Conservation (phyloP, 2,797 vertebrate genomes). For the Miichthys miiuy region DNA sequence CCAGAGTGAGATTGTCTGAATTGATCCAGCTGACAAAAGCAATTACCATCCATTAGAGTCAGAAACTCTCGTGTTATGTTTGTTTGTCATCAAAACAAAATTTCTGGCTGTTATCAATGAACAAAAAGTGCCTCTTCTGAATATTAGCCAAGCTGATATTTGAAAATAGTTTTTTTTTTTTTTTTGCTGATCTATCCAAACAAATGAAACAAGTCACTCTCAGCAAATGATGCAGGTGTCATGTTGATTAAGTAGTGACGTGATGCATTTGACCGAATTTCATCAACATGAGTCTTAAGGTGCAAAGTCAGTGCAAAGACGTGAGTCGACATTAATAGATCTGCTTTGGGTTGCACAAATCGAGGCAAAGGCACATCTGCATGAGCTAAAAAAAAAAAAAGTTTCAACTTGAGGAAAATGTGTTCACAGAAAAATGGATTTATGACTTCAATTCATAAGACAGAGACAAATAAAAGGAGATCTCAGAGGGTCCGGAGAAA, state of each 20-base stretch:
- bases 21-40: slow-evolving; percentile 66
- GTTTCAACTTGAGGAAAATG: background rate
- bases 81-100: slow-evolving; percentile 42
- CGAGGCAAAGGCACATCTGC: background rate
- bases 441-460: background rate
- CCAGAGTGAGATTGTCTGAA: slow-evolving; percentile 58
- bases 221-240: background rate
- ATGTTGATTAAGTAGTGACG: background rate
- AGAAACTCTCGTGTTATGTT: slow-evolving; percentile 43
- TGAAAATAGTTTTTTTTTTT: background rate
- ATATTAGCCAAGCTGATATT: background rate
- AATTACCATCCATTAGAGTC: slow-evolving; percentile 75
- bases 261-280: background rate
- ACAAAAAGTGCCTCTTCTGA: slow-evolving; percentile 5
- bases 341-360: background rate
- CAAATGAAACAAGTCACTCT: background rate
- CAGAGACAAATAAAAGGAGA: background rate
- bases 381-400: background rate
- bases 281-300: background rate
- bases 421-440: background rate
- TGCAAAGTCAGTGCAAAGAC: background rate
- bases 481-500: too few relatives aligned
- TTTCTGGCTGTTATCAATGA: slow-evolving; percentile 8
- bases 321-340: background rate
- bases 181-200: slow-evolving; percentile 16